A percentile compares a stretch with the other conserved stretches of the same genome.
phyloP scores from a whole-genome alignment of 2,797 vertebrate species.

The Propithecus perrieri region DNA sequence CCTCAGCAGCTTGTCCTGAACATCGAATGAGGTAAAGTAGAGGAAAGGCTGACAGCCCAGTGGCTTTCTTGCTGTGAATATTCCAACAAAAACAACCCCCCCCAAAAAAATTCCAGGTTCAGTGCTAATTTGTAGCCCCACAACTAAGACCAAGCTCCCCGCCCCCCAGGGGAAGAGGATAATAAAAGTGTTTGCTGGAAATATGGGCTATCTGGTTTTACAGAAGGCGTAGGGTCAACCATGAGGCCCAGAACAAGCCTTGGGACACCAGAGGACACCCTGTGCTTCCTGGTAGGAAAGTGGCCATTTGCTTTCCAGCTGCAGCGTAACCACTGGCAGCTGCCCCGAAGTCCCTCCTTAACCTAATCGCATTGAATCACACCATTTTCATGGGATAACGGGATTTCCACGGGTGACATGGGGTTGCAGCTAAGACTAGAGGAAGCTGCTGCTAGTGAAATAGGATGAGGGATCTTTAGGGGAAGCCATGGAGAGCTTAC shows the following conservation, averaged over 20 bases:
- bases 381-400: slow-evolving; percentile 84
- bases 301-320: background rate
- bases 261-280: background rate
- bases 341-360: slow-evolving; percentile 66
- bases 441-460: slow-evolving; percentile 76
- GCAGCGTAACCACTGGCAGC: background rate
- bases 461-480: slow-evolving; percentile 67
- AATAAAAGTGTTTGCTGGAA: background rate
- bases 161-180: background rate
- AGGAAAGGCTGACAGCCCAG: background rate
- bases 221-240: background rate
- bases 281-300: background rate
- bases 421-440: slow-evolving; percentile 77
- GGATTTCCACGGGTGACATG: slow-evolving; percentile 82
- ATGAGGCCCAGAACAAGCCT: background rate
- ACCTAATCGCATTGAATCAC: slow-evolving; percentile 83
- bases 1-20: background rate
- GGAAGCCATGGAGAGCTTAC: background rate
- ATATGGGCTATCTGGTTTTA: background rate
- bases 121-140: background rate
- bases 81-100: background rate
- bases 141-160: background rate
- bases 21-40: background rate
- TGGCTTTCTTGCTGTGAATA: background rate
- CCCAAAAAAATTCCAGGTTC: background rate